Base-by-base conservation (phyloP, 2,113 vertebrate species). In the Caranx melampygus region DNA sequence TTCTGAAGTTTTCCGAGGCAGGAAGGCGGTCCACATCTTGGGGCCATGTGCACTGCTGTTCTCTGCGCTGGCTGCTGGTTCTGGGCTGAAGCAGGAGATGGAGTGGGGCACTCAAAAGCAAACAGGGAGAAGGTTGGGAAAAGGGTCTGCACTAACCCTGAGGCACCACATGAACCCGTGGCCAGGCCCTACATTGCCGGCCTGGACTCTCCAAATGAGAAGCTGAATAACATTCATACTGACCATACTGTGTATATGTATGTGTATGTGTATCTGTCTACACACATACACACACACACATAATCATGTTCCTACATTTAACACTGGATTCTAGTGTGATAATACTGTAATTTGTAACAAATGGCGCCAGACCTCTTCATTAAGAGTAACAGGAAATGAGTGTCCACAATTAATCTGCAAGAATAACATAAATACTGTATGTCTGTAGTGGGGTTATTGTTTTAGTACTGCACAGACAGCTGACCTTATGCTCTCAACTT, bases 11-110 rank as follows among this genome's bases (percentile, higher is more conserved):
- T 90, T 90, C 81, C 44, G 12, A 84, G 55, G 74, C 60, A 75
- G 79, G 75, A 83, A 72, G 65, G 57, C 54, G 5, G 62, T 34
- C 62, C 83, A 92, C 91, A 90, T 92, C 86, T 91, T 92, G 89
- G 88, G 81, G 55, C 85, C 92, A 93, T 85, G 85, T 92, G 90
- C 81, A 51, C 42, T 20, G 9, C 69, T 20, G 31, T 37, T 76
- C 70, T 73, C 79, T 47, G 31, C 16, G 31, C 73, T 79, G 65
- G 31, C 73, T 79, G 65, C 75, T 54, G 62, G 33, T 83, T 79
- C 44, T n/a, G 70, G 78, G 74, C 65, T 55, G 47, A 33, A 40
- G 76, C 57, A 20, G 35, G 69, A 71, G 82, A 77, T 51, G 72
- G 60, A 81, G 83, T 65, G 11, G 72, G 65, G 72, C 60, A 63